A percentile compares a stretch with the other conserved stretches of the same genome.
Evolutionary conservation across 2,113 vertebrate genomes (phyloP).

Genomic region (Antechinus flavipes): DNA sequence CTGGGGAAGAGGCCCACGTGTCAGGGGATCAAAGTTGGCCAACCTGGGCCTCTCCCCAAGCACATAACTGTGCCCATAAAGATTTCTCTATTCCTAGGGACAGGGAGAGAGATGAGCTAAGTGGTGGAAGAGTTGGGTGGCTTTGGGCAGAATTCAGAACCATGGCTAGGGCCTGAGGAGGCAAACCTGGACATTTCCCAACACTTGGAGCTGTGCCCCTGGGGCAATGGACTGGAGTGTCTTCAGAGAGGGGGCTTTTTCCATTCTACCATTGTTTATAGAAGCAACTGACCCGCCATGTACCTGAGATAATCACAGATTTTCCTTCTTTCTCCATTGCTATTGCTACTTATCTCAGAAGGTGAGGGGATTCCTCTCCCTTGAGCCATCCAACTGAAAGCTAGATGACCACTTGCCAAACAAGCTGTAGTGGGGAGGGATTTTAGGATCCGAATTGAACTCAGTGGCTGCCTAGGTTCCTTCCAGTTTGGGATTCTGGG

Average conservation of each 20-base stretch:
- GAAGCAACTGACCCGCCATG: no score
- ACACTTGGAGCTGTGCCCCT: background rate
- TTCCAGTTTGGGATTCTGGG: background rate
- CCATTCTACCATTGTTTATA: no score
- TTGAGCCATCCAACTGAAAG: no score
- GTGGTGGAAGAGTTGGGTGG: background rate
- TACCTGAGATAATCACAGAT: no score
- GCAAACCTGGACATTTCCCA: background rate
- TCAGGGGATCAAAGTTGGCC: background rate
- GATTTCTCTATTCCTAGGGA: background rate
- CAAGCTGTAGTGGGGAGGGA: background rate
- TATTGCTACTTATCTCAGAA: background rate
- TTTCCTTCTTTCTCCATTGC: no score
- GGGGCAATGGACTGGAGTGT: background rate
- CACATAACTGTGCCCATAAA: background rate
- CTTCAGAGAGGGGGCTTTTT: no score
- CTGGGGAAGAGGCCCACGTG: background rate
- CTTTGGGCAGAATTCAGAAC: background rate
- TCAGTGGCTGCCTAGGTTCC: background rate
- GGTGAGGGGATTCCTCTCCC: no score
- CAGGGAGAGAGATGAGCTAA: background rate
- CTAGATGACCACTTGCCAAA: background rate
- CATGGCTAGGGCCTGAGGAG: background rate
- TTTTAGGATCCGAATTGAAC: background rate
- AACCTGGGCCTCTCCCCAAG: background rate